Percentiles rank a stretch among this genome's conserved stretches.
Conservation (phyloP, 2,797 vertebrate species). For the Amblyopsis hoosieri region DNA sequence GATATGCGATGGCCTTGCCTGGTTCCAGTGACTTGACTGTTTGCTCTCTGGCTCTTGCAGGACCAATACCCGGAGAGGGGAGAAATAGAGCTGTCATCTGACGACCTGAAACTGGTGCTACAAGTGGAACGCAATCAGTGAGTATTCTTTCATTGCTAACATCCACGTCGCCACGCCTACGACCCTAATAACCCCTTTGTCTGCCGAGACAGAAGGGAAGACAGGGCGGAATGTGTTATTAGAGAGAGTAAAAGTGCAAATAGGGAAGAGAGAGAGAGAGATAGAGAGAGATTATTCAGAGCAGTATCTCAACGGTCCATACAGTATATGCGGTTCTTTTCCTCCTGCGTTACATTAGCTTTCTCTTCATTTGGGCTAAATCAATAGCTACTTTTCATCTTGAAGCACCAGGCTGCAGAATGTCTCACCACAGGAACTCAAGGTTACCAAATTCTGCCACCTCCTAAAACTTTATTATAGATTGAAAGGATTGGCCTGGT, state of each 20-base stretch:
- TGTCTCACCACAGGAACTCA: conserved; percentile 1
- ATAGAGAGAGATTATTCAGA: not conserved
- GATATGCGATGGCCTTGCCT: no score
- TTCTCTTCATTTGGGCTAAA: not conserved
- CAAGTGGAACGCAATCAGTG: conserved; percentile 80
- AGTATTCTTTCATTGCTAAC: conserved; percentile 46
- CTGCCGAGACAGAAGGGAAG: conserved; percentile 5
- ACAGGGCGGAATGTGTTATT: conserved; percentile 8
- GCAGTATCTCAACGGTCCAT: not conserved
- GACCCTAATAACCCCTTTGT: conserved; percentile 13
- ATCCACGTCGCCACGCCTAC: not conserved
- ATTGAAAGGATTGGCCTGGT: conserved; percentile 12
- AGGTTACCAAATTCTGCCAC: conserved; percentile 10
- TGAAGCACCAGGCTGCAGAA: not conserved
- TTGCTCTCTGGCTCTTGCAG: conserved; percentile 51
- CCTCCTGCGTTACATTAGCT: not conserved
- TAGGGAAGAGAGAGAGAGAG: conserved; percentile 15
- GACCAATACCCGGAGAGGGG: conserved; percentile 68
- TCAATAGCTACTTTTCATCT: not conserved
- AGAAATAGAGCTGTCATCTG: conserved; percentile 72
- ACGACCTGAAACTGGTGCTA: conserved; percentile 75
- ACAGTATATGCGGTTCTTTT: not conserved
- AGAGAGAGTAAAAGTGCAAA: conserved; percentile 5
- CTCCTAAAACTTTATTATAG: conserved; percentile 20
- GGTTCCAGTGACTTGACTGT: not conserved